These are phyloP conservation scores for Corydoras maculifer DNA, from an alignment of 2,113 vertebrate species.

Conservation along the genomic window DNA sequence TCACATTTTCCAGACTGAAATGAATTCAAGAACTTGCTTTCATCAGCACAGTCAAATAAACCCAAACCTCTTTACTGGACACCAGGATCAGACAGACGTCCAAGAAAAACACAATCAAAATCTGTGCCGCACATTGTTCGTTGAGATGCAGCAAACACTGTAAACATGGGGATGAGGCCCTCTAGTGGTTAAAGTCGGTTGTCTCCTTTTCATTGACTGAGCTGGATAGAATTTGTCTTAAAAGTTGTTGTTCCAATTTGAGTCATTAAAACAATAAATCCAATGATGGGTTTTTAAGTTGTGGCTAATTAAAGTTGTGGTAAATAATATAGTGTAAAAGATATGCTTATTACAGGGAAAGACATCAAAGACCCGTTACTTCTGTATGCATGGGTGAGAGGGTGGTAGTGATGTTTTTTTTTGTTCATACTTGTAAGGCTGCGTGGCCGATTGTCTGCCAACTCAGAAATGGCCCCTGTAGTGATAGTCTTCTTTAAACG, in stretches of 20 bases:
- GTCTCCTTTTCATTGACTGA: neutral
- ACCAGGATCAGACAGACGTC: neutral
- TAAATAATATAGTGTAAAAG: no score
- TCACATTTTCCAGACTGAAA: constrained; percentile 25
- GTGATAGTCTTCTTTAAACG: constrained; percentile 87
- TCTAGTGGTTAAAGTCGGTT: constrained; percentile 52
- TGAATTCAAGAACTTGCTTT: neutral
- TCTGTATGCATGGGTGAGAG: neutral
- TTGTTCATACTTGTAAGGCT: constrained; percentile 67
- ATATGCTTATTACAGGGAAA: no score
- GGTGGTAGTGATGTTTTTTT: neutral
- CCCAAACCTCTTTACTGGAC: neutral
- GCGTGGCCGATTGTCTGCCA: constrained; percentile 73
- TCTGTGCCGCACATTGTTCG: neutral
- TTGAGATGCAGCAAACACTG: neutral
- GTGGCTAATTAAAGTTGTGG: no score
- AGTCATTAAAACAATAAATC: neutral
- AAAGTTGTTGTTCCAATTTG: no score
- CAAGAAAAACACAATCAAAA: constrained; percentile 5
- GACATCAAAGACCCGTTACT: neutral
- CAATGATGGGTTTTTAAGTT: neutral
- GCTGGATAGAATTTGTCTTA: neutral
- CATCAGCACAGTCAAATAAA: constrained; percentile 5
- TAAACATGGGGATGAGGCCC: constrained; percentile 46
- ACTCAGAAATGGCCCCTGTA: constrained; percentile 82